Percentiles rank a stretch among this genome's conserved stretches.
Conservation (phyloP, 2,113 vertebrate species). For the Ammodramus savannarum region DNA sequence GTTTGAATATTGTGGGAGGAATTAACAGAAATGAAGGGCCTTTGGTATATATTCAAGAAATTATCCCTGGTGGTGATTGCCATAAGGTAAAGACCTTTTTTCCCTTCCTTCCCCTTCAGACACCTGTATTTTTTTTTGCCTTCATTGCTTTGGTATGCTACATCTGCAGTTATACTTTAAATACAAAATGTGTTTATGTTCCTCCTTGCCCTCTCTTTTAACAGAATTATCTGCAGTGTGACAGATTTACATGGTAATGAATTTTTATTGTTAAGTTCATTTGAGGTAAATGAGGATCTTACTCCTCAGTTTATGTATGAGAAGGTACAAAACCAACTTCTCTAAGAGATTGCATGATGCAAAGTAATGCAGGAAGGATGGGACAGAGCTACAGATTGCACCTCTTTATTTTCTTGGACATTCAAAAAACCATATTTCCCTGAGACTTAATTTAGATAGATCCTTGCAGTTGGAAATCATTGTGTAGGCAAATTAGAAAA, state of each 20-base stretch:
- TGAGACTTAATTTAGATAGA: neutral
- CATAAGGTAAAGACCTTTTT: constrained; percentile 78
- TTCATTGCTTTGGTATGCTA: neutral
- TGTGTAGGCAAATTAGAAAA: neutral
- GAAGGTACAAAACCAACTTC: neutral
- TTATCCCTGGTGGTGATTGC: constrained; percentile 89
- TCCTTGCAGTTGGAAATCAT: neutral
- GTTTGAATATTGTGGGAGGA: constrained; percentile 87
- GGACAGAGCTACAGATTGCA: neutral
- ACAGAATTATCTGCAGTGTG: neutral
- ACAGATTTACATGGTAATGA: neutral
- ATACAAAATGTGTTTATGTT: neutral
- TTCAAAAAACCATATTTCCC: neutral
- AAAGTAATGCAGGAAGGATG: neutral
- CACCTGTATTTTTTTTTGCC: neutral
- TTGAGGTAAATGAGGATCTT: neutral
- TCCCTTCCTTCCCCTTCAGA: neutral
- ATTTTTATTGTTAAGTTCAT: neutral
- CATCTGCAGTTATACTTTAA: neutral
- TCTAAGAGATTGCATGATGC: neutral
- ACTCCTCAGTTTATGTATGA: neutral
- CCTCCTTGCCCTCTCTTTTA: neutral
- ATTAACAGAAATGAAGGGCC: constrained; percentile 88
- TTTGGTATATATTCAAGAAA: constrained; percentile 90
- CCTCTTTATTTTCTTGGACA: neutral